phyloP scores from a whole-genome alignment of 2,888 invertebrate genomes.

The Ochlodes sylvanus region DNA sequence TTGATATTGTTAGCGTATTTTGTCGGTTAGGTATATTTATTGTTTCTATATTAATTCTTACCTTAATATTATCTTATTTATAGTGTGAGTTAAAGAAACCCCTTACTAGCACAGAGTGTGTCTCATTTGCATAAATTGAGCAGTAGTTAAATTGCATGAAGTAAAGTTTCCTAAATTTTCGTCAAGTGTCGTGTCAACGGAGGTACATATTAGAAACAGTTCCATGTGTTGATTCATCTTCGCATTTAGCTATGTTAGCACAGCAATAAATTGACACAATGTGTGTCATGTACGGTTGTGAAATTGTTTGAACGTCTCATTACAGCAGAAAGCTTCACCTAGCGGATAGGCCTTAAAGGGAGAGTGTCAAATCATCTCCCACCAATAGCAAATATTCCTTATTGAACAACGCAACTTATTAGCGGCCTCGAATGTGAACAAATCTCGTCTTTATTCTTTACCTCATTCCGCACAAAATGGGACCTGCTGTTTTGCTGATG shows the following conservation, averaged over 20 bases:
- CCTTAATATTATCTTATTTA: no score
- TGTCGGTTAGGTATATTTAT: no score
- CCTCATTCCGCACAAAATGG: neutral
- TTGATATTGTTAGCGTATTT: no score
- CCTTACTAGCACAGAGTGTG: no score
- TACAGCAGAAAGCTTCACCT: constrained; percentile 52
- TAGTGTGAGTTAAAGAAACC: no score
- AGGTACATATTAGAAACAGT: no score
- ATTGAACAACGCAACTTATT: constrained; percentile 16
- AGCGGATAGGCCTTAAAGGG: constrained; percentile 55
- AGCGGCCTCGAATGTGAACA: neutral
- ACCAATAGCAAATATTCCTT: constrained; percentile 32
- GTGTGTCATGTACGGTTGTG: constrained; percentile 39
- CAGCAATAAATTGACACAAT: constrained; percentile 33
- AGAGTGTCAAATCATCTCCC: constrained; percentile 60
- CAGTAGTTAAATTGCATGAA: no score
- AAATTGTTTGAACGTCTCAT: constrained; percentile 46
- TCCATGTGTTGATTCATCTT: constrained; percentile 6
- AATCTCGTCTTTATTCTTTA: constrained; percentile 15
- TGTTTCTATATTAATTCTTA: no score
- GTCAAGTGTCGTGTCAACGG: no score
- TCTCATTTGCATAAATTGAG: no score
- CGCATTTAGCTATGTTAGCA: constrained; percentile 22
- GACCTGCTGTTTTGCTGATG: constrained; percentile 40
- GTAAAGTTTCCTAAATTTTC: no score